Evolutionary conservation across 1,140 invertebrate species (phyloP), one percentile per base, ranked within the genome.

Genomic region (Orussus abietinus): DNA sequence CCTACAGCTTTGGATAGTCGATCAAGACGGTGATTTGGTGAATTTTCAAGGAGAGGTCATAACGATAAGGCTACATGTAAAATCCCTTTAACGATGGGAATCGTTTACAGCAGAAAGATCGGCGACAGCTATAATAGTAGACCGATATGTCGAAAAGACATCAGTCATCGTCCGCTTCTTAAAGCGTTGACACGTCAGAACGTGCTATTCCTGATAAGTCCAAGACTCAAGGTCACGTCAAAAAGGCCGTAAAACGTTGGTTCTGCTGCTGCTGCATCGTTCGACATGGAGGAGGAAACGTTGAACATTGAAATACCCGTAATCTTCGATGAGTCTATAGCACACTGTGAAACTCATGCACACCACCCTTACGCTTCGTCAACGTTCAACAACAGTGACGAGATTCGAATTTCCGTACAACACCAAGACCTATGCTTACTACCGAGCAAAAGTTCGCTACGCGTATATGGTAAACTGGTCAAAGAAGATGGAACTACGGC

Each of bases 401-500:
- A 69, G 47, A 64, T 69, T 35, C 37, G 59, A 11, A 74, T 71
- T 19, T 9, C 45, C 3, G 52, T 68, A 31, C 47, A 65, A 49
- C 60, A 72, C 45, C 61, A 69, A 54, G 57, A 70, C 49, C 32
- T 62, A n/a, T 59, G 58, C 32, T 40, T 66, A n/a, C 33, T 69
- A 37, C 62, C 62, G 12, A 40, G 35, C 17, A 39, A 51, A 19
- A 69, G 61, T 49, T 62, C 47, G 28, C 15, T 70, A 7, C 54
- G 66, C 34, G 49, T 70, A 9, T 45, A 54, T 36, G 62, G 65
- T 10, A 49, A 26, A 51, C 7, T 56, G 15, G 35, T 42, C 2
- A 55, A 56, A 45, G 18, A 12, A 11, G 50, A 56, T 45, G 47
- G 44, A 17, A 44, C 9, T n/a, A 11, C 37, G 11, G 18, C 38